These are phyloP conservation scores for Phylloscopus whistleri DNA, from an alignment of 2,113 vertebrate genomes.

Conservation along the genomic window DNA sequence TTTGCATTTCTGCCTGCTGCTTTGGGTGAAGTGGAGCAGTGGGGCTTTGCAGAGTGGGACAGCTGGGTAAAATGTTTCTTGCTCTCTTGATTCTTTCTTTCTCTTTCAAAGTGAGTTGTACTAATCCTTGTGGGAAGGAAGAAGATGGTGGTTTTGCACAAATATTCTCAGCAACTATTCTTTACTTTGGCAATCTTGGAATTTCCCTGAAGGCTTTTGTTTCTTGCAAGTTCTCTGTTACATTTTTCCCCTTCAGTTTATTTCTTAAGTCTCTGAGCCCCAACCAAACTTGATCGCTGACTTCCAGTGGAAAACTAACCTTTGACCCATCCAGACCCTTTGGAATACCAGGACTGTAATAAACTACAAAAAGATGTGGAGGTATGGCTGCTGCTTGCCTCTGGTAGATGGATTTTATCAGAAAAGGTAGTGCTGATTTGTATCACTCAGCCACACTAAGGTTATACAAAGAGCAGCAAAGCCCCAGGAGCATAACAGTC, in stretches of 20 bases:
- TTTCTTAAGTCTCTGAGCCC: background rate
- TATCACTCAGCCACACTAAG: conserved; percentile 63
- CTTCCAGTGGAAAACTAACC: background rate
- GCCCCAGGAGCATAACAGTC: conserved; percentile 62
- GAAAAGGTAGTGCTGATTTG: conserved; percentile 57
- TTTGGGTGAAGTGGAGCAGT: background rate
- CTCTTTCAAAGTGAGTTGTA: conserved; percentile 61
- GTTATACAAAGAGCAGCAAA: conserved; percentile 72
- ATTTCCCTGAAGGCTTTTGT: conserved; percentile 35
- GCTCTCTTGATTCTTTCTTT: conserved; percentile 33
- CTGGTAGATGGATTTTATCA: conserved; percentile 52
- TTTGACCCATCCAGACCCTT: background rate
- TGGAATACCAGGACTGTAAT: background rate
- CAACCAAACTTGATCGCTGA: background rate
- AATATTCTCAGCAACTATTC: background rate
- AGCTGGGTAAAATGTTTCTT: conserved; percentile 17
- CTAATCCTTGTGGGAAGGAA: conserved; percentile 15
- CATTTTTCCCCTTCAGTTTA: background rate
- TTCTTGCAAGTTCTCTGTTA: background rate
- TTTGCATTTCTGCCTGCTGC: conserved; percentile 56
- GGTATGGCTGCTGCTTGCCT: conserved; percentile 26
- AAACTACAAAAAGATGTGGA: background rate
- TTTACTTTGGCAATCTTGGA: conserved; percentile 52
- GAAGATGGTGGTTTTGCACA: conserved; percentile 21
- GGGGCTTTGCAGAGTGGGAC: conserved; percentile 1